Evolutionary conservation across 2,888 invertebrate genomes (phyloP), one percentile per base, ranked within the genome.

Genomic region (Clanis bilineata): DNA sequence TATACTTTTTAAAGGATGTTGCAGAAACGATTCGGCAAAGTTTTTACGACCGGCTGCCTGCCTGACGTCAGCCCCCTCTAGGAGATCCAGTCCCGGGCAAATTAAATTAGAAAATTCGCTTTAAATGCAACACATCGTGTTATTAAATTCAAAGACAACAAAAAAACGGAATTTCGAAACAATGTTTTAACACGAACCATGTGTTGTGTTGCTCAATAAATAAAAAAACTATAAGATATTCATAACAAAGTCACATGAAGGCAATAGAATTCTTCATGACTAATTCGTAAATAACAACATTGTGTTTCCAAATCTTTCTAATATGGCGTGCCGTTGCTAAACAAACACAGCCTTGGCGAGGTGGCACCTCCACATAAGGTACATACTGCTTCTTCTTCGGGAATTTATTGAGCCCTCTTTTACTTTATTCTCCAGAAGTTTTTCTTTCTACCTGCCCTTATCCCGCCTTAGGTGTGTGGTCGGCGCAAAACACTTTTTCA

Each of bases 261-360:
- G 51, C 32, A 51, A 51, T 21, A 32, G 18, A 32, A 51, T 51
- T 51, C 18, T 51, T 32, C 51, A 51, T 51, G 51, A 51, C 51
- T 51, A 51, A 51, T 51, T 51, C 18, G 32, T 10, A 18, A 32
- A 51, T n/a, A 47, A 47, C 18, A 28, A 41, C 41, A 41, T 41
- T 18, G 44, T 0, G 22, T 45, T 45, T 28, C 51, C 3, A 51
- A 28, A 51, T 51, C 2, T 3, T 51, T 9, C 18, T 51, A 41
- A 12, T 32, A 28, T 51, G 3, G 28, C 18, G 18, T 51, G 18
- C 15, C 10, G 21, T 51, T 51, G 51, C 51, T 10, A 18, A 51
- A 51, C 28, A 15, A 47, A 47, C 15, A 47, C 25, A 25, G 28
- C n/a, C n/a, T n/a, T 21, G 43, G 10, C 43, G n/a, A n/a, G n/a